Evolutionary conservation across 2,888 invertebrate genomes (phyloP), one percentile per base, ranked within the genome.

Genomic region (Tinea pellionella): DNA sequence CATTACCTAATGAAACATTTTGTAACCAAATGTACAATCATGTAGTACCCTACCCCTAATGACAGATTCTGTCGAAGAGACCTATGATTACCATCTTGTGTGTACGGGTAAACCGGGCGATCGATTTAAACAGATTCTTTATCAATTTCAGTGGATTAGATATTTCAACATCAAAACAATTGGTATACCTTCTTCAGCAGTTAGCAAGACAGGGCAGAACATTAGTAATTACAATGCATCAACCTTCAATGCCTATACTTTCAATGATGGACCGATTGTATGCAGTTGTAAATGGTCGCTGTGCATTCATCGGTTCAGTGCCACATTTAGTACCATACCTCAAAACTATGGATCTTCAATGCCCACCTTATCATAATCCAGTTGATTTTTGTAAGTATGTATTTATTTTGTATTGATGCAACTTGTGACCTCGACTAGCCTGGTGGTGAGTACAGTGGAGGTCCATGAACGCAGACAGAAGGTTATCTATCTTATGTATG

Each of bases 191-290:
- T 62, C 88, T 98, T 59, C 95, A 94, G 77, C 90, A 93, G 64
- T 79, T 98, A 65, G 95, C 97, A 0, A 78, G 89, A 61, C 94
- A 95, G 68, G 97, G 97, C 8, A 89, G 95, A 65, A 96, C 96
- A 1, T 91, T 97, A 62, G 91, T 97, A 61, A 94, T 95, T 70
- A 94, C 95, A 15, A 95, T 97, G 71, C 97, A 97, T 78, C 97
- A 97, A 76, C 97, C 97, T 0, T 96, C 95, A 62, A 95, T 96
- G 1, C 87, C 92, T 58, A 88, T 96, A 53, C 92, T 97, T 68
- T 92, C 93, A 69, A 93, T 96, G 92, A 94, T 97, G 74, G 96
- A 97, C 79, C 92, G 96, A 72, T 78, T 97, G 43, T 97, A 96
- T 77, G 93, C 94, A 32, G 80, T 98, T 15, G 92, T 93, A 0